phyloP scores from a whole-genome alignment of 1,140 invertebrate species.

The Aphis craccivora region DNA sequence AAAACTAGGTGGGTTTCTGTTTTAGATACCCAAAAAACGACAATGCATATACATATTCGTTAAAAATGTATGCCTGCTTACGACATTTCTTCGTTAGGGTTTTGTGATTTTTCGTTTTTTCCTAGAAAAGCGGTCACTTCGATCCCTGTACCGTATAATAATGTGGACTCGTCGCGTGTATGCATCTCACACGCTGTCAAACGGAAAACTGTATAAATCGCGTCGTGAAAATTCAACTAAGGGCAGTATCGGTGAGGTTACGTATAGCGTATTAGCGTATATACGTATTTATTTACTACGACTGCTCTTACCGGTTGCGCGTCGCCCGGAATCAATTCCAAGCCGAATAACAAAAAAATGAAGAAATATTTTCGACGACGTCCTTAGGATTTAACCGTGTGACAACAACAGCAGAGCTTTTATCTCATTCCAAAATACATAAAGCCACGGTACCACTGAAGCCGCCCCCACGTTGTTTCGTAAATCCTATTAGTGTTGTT shows the following conservation, averaged over 20 bases:
- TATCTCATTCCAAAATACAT: neutral
- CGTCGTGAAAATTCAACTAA: neutral
- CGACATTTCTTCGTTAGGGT: neutral
- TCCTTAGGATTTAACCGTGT: neutral
- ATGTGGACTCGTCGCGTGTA: neutral
- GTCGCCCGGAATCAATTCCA: neutral
- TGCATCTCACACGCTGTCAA: neutral
- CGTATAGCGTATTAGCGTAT: no score
- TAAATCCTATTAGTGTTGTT: slow-evolving; percentile 31
- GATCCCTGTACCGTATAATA: neutral
- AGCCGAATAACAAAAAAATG: neutral
- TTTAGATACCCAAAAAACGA: neutral
- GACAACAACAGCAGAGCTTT: neutral
- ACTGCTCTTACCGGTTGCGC: neutral
- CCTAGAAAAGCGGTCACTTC: neutral
- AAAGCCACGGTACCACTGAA: neutral
- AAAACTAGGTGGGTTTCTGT: neutral
- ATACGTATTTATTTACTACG: neutral
- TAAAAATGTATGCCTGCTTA: neutral
- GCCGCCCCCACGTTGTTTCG: neutral
- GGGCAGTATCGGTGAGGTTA: neutral
- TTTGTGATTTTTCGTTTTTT: neutral
- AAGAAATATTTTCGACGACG: neutral
- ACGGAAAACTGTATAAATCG: neutral
- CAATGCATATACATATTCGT: neutral